Base-by-base conservation (phyloP, 2,888 invertebrate genomes). In the Blera fallax region DNA sequence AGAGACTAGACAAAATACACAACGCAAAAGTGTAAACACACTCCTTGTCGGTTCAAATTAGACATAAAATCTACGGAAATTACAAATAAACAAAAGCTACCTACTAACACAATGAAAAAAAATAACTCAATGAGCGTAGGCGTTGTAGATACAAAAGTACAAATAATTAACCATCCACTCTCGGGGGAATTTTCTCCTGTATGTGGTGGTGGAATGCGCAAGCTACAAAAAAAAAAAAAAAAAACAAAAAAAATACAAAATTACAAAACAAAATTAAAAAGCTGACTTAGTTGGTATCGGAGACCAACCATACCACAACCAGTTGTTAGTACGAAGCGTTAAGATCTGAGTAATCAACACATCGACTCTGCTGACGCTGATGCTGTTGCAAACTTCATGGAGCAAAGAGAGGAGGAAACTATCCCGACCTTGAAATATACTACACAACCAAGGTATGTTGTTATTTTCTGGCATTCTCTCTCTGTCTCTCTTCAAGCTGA, bases 341-440 rank as follows among this genome's bases (percentile, higher is more conserved):
- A 82, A 77, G 72, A 72, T 18, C 73, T 83, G 69, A 79, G 83
- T 83, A 79, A 78, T 83, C 73, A 78, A 69, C 73, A 79, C 78
- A 78, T 83, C 50, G 60, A 52, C 60, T 14, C 2, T 72, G 52
- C 43, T 56, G 52, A 43, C 32, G 48, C 40, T 74, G 32, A 5
- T 43, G 21, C 29, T 62, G 54, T 50, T 69, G 62, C 40, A 43
- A 29, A 52, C 45, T 67, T 18, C 21, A 69, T 64, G 24, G 8
- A 50, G 29, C 67, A 16, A 54, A 62, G 29, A 34, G 62, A 56
- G 24, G 40, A 56, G 83, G 54, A 74, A 73, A 73, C 73, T 73
- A 56, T 78, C 40, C 69, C 64, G 83, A 84, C 83, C 83, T 84
- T 84, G 83, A 84, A 84, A 72, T 62, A 62, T 54, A 60, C 32